Evolutionary conservation across 1,140 invertebrate genomes (phyloP).

Genomic region (Myzus persicae): DNA sequence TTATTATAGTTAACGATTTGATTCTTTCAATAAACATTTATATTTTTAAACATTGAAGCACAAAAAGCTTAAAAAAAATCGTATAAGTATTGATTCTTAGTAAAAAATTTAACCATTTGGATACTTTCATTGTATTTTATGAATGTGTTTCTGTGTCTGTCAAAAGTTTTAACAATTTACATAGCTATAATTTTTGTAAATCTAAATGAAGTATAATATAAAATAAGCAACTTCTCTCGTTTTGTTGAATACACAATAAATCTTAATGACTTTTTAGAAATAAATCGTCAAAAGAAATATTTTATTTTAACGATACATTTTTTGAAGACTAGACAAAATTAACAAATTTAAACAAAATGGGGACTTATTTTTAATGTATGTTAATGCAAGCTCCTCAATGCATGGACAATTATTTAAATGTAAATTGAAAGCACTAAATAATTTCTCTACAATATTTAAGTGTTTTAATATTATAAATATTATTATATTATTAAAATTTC

Average conservation of each 20-base stretch:
- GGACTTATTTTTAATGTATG: background rate
- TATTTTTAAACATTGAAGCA: background rate
- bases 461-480: too few species aligned
- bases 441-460: too few species aligned
- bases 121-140: conserved; percentile 1
- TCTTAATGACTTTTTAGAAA: background rate
- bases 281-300: background rate
- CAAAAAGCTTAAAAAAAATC: background rate
- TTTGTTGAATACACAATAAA: background rate
- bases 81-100: background rate
- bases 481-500: too few species aligned
- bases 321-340: background rate
- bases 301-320: background rate
- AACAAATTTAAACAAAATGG: background rate
- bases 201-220: background rate
- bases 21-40: background rate
- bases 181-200: background rate
- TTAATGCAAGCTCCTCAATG: too few species aligned
- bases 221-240: background rate
- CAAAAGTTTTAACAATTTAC: background rate
- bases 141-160: background rate
- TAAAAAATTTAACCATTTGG: background rate
- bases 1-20: background rate
- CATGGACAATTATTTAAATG: too few species aligned
- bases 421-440: too few species aligned